Conservation (phyloP, 2,113 vertebrate species). For the Phalacrocorax aristotelis region DNA sequence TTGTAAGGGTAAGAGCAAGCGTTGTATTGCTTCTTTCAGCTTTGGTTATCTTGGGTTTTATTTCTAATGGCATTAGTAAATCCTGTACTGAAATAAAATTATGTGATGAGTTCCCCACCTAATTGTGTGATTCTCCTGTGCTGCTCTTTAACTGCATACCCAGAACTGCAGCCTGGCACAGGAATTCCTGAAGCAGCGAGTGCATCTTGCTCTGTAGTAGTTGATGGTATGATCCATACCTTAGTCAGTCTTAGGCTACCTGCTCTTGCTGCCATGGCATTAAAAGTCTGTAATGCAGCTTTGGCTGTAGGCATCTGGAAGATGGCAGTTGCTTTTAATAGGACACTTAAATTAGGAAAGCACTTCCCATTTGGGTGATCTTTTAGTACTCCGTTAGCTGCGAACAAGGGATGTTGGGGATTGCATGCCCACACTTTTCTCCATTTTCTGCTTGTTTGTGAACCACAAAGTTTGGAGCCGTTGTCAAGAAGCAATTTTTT, state of each 20-base stretch:
- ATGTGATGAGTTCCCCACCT: neutral
- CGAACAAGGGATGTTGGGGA: accelerated
- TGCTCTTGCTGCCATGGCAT: neutral
- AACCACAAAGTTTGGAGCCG: neutral
- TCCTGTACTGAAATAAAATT: neutral
- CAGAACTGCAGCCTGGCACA: neutral
- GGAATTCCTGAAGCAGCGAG: neutral
- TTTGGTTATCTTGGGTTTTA: neutral
- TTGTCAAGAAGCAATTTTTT: neutral
- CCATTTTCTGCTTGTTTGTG: neutral
- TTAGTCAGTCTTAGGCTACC: neutral
- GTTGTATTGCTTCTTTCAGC: neutral
- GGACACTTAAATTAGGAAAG: neutral
- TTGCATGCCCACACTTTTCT: neutral
- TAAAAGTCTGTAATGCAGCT: neutral
- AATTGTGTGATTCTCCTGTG: neutral
- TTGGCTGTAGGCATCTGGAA: neutral
- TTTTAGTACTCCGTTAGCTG: neutral
- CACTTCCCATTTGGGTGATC: neutral
- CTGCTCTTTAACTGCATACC: neutral
- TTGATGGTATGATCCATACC: neutral
- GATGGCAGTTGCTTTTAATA: neutral
- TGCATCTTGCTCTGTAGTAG: neutral
- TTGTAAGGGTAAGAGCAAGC: neutral
- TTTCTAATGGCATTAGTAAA: neutral